Evolutionary conservation across 2,797 vertebrate genomes (phyloP), one percentile per base, ranked within the genome.

Genomic region (Cirrhinus mrigala): DNA sequence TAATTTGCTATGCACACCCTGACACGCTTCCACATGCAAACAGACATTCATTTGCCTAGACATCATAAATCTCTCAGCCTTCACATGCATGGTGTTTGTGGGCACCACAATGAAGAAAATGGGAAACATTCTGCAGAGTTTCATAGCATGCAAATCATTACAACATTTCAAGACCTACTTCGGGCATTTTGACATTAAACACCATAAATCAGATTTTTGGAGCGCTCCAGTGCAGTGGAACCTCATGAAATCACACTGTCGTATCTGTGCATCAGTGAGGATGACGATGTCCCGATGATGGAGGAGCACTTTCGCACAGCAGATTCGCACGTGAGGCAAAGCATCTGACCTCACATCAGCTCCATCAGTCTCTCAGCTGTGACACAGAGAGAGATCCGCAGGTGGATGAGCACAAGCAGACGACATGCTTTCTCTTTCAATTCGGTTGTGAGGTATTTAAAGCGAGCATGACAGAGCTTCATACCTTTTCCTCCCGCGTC

Each of bases 401-500:
- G 90, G 89, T 92, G 91, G 80, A 91, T 83, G 88, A 91, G 88
- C 87, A 90, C 91, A 92, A 90, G 88, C 84, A 89, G 87, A 85
- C 89, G 91, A 89, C n/a, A 56, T 37, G 80, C 52, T 89, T 91
- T 85, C 90, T 90, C 84, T 79, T 87, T 88, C 85, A 87, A 88
- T 90, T 91, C 90, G 91, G 87, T 90, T 89, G 89, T 56, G 74
- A 90, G 88, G 89, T 89, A 86, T 91, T 91, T 91, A 90, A 92
- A 90, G 86, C 77, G 85, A 90, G 90, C 90, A 87, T 91, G 92
- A 92, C 82, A 77, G 90, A 89, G 85, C 87, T 83, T 89, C 73
- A 70, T 87, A 90, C 78, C 86, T 87, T 86, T 88, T 90, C 54
- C 87, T 85, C 74, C 89, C 91, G 87, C 86, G 56, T 54, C 87